Percentiles rank a stretch among this genome's conserved stretches.
These are phyloP conservation scores for Rhorus exstirpatorius DNA, from an alignment of 2,888 invertebrate species.

Conservation along the genomic window DNA sequence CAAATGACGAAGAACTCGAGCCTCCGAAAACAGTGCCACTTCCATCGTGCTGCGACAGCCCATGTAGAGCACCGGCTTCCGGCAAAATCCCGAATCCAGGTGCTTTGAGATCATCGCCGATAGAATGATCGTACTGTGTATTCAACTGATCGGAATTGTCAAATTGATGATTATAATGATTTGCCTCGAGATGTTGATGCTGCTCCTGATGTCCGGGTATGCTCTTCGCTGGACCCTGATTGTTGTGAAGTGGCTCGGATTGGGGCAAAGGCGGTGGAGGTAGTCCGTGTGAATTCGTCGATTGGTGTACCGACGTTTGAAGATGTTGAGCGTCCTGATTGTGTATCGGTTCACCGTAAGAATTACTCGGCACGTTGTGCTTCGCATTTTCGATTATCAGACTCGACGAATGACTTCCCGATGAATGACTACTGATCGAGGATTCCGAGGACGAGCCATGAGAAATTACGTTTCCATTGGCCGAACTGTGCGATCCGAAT, in stretches of 20 bases:
- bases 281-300: constrained; percentile 78
- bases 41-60: constrained; percentile 63
- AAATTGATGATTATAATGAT: constrained; percentile 71
- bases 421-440: constrained; percentile 43
- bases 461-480: constrained; percentile 27
- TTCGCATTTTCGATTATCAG: constrained; percentile 64
- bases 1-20: constrained; percentile 60
- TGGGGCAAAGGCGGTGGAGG: constrained; percentile 83
- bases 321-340: constrained; percentile 82
- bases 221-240: constrained; percentile 75
- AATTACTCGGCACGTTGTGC: constrained; percentile 85
- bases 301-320: constrained; percentile 79
- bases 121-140: constrained; percentile 69
- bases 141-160: constrained; percentile 66
- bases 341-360: constrained; percentile 87
- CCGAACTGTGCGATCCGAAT: constrained; percentile 62
- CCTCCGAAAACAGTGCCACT: constrained; percentile 56
- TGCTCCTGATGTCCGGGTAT: constrained; percentile 62
- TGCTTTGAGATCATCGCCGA: constrained; percentile 64
- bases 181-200: constrained; percentile 67
- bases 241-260: constrained; percentile 81
- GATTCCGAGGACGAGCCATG: constrained; percentile 45
- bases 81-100: constrained; percentile 77
- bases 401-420: constrained; percentile 53
- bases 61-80: constrained; percentile 66